Percentiles rank a stretch among this genome's conserved stretches.
These are phyloP conservation scores for Prorops nasuta DNA, from an alignment of 1,140 invertebrate species.

Conservation along the genomic window DNA sequence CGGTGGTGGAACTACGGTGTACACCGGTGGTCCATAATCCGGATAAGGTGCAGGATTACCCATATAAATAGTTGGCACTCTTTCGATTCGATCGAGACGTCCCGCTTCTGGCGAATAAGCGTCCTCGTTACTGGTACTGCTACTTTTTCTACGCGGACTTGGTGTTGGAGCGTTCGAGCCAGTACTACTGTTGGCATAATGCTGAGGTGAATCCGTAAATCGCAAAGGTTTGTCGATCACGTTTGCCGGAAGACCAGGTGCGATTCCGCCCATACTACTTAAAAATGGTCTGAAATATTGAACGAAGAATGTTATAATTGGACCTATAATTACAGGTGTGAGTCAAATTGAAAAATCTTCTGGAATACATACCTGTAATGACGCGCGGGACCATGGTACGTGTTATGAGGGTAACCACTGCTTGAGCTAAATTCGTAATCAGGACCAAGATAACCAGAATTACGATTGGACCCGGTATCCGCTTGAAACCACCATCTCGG, in stretches of 20 bases:
- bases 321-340: not conserved
- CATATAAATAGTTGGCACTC: slow-evolving; percentile 60
- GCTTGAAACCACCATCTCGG: slow-evolving; percentile 47
- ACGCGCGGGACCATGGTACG: slow-evolving; percentile 83
- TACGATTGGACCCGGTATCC: slow-evolving; percentile 44
- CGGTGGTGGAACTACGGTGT: slow-evolving; percentile 36
- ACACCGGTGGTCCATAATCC: slow-evolving; percentile 47
- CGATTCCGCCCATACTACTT: slow-evolving; percentile 49
- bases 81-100: slow-evolving; percentile 50
- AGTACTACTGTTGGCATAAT: slow-evolving; percentile 53
- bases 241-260: slow-evolving; percentile 39
- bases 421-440: slow-evolving; percentile 64
- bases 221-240: slow-evolving; percentile 63
- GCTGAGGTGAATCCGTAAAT: slow-evolving; percentile 76
- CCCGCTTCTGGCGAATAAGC: slow-evolving; percentile 46
- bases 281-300: slow-evolving; percentile 43
- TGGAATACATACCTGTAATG: slow-evolving; percentile 63
- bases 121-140: slow-evolving; percentile 63
- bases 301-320: not conserved
- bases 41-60: slow-evolving; percentile 35
- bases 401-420: slow-evolving; percentile 76
- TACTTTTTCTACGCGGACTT: slow-evolving; percentile 68
- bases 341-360: too few relatives aligned
- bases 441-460: slow-evolving; percentile 50
- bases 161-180: slow-evolving; percentile 64